Base-by-base conservation (phyloP, 2,888 invertebrate species). In the Caenorhabditis japonica region DNA sequence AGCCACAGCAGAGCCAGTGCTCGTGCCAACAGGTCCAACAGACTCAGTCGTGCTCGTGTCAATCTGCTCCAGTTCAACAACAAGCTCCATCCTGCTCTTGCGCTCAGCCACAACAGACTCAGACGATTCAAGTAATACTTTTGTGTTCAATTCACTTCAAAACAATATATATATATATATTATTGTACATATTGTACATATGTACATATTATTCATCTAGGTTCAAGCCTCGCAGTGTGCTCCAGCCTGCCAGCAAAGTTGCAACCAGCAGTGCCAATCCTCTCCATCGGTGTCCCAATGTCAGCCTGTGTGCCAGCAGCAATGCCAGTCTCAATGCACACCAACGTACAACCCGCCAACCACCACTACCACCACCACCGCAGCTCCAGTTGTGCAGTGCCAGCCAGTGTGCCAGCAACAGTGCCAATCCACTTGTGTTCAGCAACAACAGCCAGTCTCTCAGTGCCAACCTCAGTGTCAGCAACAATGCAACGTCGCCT, bases 11-110 rank as follows among this genome's bases (percentile, higher is more conserved):
- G 58, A 44, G 49, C n/a, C 75, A 75, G 44, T 79, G 79, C 60
- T 75, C 75, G 13, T 79, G 79, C 51, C 64, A 62, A 49, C 69
- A 69, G 34, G 73, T 66, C 38, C 69, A 69, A 59, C 75, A 69
- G 64, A 64, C 75, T 17, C 69, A 72, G 33, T 70, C 76, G 30
- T 79, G 79, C 64, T 75, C 75, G 38, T 79, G 79, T 64, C 79
- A 76, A 66, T 71, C 76, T 46, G 69, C 72, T 38, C 76, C 75
- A 66, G 77, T 73, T 34, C 70, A 70, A 61, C 70, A 70, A 52
- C 73, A 66, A 44, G 27, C 61, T 17, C 61, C 68, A 56, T 64
- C 68, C 30, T 79, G 79, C 66, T 69, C 64, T 19, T 78, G 78
- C 59, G 76, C 76, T 38, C 78, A 61, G 36, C 71, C 62, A 36